Conservation (phyloP, 1,140 invertebrate species). For the Drosophila fuyamai region DNA sequence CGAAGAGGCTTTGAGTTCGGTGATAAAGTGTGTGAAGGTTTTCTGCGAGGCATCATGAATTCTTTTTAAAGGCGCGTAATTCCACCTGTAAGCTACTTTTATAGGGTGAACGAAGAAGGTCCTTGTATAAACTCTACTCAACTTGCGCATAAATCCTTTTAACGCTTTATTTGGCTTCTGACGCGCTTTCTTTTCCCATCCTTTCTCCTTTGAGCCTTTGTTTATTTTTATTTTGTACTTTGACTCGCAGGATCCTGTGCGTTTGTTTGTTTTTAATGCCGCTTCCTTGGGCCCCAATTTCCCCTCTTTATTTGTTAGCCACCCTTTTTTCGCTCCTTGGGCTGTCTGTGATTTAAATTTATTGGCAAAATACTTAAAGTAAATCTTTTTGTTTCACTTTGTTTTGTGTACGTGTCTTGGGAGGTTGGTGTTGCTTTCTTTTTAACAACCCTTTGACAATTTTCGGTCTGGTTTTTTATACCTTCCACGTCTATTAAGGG, state of each 20-base stretch:
- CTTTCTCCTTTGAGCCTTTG: slow-evolving; percentile 27
- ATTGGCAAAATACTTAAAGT: slow-evolving; percentile 83
- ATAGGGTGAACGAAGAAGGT: background rate
- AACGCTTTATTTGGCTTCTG: slow-evolving; percentile 78
- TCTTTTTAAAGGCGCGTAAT: slow-evolving; percentile 2
- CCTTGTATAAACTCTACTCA: slow-evolving; percentile 27
- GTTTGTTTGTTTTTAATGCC: slow-evolving; percentile 50
- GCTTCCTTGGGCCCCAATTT: slow-evolving; percentile 2
- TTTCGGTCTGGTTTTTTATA: slow-evolving; percentile 42
- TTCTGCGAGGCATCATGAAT: background rate
- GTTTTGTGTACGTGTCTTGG: slow-evolving; percentile 18
- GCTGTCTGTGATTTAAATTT: slow-evolving; percentile 81
- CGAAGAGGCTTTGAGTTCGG: background rate
- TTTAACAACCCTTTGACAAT: slow-evolving; percentile 70
- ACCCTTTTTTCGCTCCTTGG: slow-evolving; percentile 12
- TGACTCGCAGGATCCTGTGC: slow-evolving; percentile 28
- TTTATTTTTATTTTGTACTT: slow-evolving; percentile 42
- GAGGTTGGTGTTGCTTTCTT: slow-evolving; percentile 18
- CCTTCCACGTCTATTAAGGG: slow-evolving; percentile 59
- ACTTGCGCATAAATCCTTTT: slow-evolving; percentile 72
- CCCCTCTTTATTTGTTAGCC: slow-evolving; percentile 2
- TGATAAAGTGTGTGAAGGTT: slow-evolving; percentile 24
- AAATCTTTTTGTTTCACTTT: slow-evolving; percentile 61
- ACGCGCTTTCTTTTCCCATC: slow-evolving; percentile 27
- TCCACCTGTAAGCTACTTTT: slow-evolving; percentile 44